These are phyloP conservation scores for Amblyopsis hoosieri DNA, from an alignment of 2,797 vertebrate species.

Conservation along the genomic window DNA sequence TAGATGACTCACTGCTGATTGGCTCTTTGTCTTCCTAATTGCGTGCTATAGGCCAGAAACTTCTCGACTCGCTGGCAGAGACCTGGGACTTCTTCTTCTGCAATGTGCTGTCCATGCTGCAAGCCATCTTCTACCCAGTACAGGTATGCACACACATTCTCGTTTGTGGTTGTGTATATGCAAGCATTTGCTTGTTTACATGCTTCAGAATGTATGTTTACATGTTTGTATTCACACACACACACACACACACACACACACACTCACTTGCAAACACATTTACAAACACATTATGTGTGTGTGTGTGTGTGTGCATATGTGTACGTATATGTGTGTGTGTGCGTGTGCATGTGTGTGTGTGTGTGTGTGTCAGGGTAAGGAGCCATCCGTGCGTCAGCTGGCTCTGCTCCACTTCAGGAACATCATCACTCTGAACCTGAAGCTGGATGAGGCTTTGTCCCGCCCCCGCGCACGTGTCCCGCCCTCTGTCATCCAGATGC, in stretches of 20 bases:
- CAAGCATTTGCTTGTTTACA: not conserved
- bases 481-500: slow-evolving; percentile 94
- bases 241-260: not conserved
- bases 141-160: slow-evolving; percentile 65
- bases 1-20: slow-evolving; percentile 9
- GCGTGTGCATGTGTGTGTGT: slow-evolving; percentile 18
- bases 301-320: slow-evolving; percentile 4
- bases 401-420: slow-evolving; percentile 95
- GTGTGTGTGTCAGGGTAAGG: slow-evolving; percentile 85
- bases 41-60: slow-evolving; percentile 82
- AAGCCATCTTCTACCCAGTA: slow-evolving; percentile 89
- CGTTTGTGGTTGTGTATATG: not conserved
- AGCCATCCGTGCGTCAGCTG: slow-evolving; percentile 92
- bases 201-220: not conserved
- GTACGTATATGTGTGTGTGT: slow-evolving; percentile 5
- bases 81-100: slow-evolving; percentile 92
- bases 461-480: slow-evolving; percentile 91
- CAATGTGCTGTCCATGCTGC: slow-evolving; percentile 85
- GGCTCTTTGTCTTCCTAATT: slow-evolving; percentile 5
- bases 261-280: too few species aligned
- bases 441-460: slow-evolving; percentile 90
- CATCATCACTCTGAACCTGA: slow-evolving; percentile 93
- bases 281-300: not conserved
- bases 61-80: slow-evolving; percentile 87
- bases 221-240: not conserved